phyloP scores from a whole-genome alignment of 2,888 invertebrate genomes.

The Conchocele bisecta region DNA sequence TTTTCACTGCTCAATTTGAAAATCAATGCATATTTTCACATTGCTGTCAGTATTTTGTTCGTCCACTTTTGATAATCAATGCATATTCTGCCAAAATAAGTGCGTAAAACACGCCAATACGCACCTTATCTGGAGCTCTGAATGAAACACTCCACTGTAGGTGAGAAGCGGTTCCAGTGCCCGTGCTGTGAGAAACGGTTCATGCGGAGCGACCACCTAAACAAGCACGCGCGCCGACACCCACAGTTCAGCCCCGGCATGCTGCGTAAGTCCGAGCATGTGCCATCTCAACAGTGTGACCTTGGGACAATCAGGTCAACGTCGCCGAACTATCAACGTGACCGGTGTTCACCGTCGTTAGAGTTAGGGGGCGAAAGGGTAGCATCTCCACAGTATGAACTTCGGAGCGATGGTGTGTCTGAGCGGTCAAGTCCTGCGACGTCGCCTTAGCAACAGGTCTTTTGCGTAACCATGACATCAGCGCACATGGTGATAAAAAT shows the following conservation, averaged over 20 bases:
- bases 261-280: slow-evolving; percentile 54
- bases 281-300: slow-evolving; percentile 45
- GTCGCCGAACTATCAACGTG: neutral
- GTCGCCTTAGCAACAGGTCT: slow-evolving; percentile 46
- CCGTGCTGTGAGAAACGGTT: slow-evolving; percentile 87
- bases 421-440: slow-evolving; percentile 57
- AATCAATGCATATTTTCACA: too few species aligned
- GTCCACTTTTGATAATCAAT: too few species aligned
- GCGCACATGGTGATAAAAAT: too few species aligned
- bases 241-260: slow-evolving; percentile 86
- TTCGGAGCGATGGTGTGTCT: slow-evolving; percentile 59
- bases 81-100: too few species aligned
- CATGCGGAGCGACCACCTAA: slow-evolving; percentile 87
- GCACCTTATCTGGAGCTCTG: too few species aligned
- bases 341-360: neutral
- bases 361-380: slow-evolving; percentile 38
- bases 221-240: slow-evolving; percentile 87
- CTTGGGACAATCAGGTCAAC: slow-evolving; percentile 23
- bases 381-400: slow-evolving; percentile 44
- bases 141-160: too few species aligned
- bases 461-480: too few species aligned
- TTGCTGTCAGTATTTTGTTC: too few species aligned
- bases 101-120: too few species aligned
- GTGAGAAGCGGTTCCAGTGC: slow-evolving; percentile 87
- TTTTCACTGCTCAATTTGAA: too few species aligned